Base-by-base conservation (phyloP, 1,140 invertebrate genomes). In the Papilio aristodemus region DNA sequence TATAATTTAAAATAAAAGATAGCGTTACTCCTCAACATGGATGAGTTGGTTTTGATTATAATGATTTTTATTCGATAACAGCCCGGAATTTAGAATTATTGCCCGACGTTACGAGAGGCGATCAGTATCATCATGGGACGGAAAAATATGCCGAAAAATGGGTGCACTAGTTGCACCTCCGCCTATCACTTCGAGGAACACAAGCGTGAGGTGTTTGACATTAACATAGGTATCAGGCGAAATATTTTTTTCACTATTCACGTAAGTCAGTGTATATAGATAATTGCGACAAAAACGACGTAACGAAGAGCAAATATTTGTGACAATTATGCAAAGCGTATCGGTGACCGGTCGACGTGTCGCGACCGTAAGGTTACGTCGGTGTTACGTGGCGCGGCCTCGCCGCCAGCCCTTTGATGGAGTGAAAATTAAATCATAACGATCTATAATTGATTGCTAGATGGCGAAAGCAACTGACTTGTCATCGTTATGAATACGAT, bases 381-480 rank as follows among this genome's bases (percentile, higher is more conserved):
- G 25, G n/a, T n/a, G 27, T 36, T 59, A 58, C 54, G 54, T 25
- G n/a, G n/a, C 4, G 54, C 10, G 2, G 11, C 13, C 54, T 22
- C 19, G 57, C 58, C 36, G 27, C 6, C 27, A 32, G 59, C 59
- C 59, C 59, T 62, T 62, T 62, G 59, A 62, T 62, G 59, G 59
- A 62, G 36, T 62, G 59, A 62, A 62, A 39, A 62, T 58, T 32
- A 36, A 58, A 32, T 58, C 6, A 58, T 54, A 54, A 25, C 9
- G 19, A 54, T 22, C 46, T 54, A 54, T 54, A 54, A 54, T 54
- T 22, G 46, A 54, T 22, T 54, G 46, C 4, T 54, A 54, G 22
- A 54, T 22, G 22, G 46, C 4, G 46, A 54, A 54, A 54, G 46
- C 22, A 54, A 22, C 10, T 22, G 22, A 22, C 9, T 25, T 25